phyloP scores from a whole-genome alignment of 2,113 vertebrate species.

The Regulus satrapa region DNA sequence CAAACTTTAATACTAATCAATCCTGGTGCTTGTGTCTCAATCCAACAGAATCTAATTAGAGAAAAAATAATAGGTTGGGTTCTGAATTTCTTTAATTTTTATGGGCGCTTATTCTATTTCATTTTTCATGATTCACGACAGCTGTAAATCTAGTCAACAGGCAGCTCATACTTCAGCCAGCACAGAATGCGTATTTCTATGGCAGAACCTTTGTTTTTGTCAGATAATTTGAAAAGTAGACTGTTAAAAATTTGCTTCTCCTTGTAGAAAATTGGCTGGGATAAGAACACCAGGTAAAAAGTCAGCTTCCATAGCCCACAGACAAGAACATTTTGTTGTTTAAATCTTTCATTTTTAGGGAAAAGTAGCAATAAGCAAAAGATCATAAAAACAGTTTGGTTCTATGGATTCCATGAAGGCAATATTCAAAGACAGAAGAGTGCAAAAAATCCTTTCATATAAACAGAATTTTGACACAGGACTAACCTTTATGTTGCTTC shows the following conservation, averaged over 20 bases:
- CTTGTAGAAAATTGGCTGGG: not conserved
- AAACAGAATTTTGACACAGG: not conserved
- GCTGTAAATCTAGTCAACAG: not conserved
- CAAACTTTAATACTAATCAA: not conserved
- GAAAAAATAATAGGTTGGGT: not conserved
- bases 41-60: not conserved
- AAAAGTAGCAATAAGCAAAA: not conserved
- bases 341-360: not conserved
- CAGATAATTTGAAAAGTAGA: not conserved
- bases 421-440: not conserved
- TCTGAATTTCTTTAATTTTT: not conserved
- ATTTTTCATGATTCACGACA: not conserved
- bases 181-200: not conserved
- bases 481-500: not conserved
- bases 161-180: not conserved
- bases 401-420: not conserved
- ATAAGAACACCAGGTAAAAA: not conserved
- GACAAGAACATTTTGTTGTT: not conserved
- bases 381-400: not conserved
- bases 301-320: not conserved
- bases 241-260: not conserved
- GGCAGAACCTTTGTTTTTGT: not conserved
- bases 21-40: not conserved
- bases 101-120: not conserved
- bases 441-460: not conserved